These are phyloP conservation scores for Muschampia plurimacula DNA, from an alignment of 2,888 invertebrate species.

Conservation along the genomic window DNA sequence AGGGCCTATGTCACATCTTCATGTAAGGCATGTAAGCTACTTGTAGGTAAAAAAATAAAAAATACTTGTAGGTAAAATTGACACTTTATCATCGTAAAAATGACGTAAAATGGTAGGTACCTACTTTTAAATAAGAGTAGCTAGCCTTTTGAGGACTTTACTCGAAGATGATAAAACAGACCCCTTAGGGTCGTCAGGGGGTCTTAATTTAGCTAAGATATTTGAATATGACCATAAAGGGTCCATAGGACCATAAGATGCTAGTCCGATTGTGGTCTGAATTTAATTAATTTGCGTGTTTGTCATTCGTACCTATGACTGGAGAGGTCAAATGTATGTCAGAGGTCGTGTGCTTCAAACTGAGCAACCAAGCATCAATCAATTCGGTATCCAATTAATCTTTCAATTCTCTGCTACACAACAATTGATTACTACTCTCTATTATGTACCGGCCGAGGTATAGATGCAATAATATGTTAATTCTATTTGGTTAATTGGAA, in stretches of 20 bases:
- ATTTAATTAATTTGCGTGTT: conserved; percentile 23
- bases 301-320: conserved; percentile 11
- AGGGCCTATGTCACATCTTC: no score
- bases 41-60: no score
- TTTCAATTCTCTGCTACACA: not conserved
- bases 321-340: conserved; percentile 25
- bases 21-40: no score
- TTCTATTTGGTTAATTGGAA: not conserved
- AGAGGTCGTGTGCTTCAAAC: conserved; percentile 1
- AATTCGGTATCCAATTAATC: conserved; percentile 20
- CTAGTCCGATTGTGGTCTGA: not conserved
- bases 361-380: conserved; percentile 16
- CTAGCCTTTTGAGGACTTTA: no score
- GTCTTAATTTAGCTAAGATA: no score
- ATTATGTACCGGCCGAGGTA: not conserved
- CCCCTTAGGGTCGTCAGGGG: no score
- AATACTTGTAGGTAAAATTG: no score
- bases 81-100: no score
- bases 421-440: not conserved
- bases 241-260: not conserved
- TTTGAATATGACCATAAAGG: no score
- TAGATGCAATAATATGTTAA: not conserved
- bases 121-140: no score
- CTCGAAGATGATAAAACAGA: no score
- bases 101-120: no score